These are phyloP conservation scores for Gonioctena quinquepunctata DNA, from an alignment of 1,140 invertebrate species.

Conservation along the genomic window DNA sequence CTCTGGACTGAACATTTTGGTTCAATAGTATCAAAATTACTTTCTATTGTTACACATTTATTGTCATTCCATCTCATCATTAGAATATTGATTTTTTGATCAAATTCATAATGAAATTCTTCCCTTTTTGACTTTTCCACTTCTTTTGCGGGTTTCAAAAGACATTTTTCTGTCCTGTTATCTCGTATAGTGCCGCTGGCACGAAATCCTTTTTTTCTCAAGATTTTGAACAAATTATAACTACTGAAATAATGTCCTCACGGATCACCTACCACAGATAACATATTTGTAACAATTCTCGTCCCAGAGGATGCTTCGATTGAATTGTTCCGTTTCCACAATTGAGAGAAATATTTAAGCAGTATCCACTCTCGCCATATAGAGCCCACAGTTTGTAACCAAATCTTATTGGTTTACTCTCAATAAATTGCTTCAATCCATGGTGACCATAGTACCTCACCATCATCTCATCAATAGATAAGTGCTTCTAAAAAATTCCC, in stretches of 20 bases:
- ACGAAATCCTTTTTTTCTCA: background rate
- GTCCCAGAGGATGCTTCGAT: background rate
- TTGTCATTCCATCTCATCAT: too few relatives aligned
- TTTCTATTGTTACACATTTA: too few relatives aligned
- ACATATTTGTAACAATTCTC: background rate
- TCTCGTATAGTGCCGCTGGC: too few relatives aligned
- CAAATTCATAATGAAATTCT: too few relatives aligned
- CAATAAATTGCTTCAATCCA: background rate
- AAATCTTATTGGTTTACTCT: conserved; percentile 49
- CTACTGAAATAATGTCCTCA: background rate
- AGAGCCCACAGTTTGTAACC: conserved; percentile 50
- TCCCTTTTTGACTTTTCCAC: too few relatives aligned
- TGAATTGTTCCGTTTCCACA: background rate
- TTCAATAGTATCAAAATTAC: too few relatives aligned
- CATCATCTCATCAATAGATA: background rate
- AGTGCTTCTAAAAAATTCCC: conserved; percentile 42
- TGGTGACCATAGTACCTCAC: background rate
- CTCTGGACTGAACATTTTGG: too few relatives aligned
- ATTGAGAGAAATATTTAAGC: background rate
- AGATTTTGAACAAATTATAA: background rate
- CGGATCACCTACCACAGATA: background rate
- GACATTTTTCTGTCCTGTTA: too few relatives aligned
- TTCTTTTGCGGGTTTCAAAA: too few relatives aligned
- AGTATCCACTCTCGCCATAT: conserved; percentile 28
- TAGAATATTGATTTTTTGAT: too few relatives aligned